Evolutionary conservation across 2,113 vertebrate species (phyloP), one percentile per base, ranked within the genome.

Genomic region (Misgurnus anguillicaudatus): DNA sequence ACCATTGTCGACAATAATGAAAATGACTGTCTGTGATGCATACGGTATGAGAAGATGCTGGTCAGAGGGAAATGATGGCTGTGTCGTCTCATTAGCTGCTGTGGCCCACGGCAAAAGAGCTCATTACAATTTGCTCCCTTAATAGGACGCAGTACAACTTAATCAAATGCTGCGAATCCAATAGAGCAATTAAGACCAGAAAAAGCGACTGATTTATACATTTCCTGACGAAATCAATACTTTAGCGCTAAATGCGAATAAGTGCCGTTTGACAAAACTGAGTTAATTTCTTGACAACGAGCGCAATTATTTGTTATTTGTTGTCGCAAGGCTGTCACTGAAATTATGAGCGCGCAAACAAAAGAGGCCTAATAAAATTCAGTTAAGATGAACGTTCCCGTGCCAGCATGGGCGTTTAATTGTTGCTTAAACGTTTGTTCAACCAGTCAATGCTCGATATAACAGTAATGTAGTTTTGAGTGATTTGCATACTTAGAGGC

Each of bases 151-250:
- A 80, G 57, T 68, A 62, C 79, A 80, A 68, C 79, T 75, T 80
- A 80, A 80, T 80, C 79, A 80, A 80, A 80, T 75, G 24, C 79
- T 80, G 71, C 53, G 39, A 80, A 80, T 80, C 63, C 79, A 80
- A 80, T 75, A 62, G 51, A 68, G 71, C 71, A 75, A 80, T 80
- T 80, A 80, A 68, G 64, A 24, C 55, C 67, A 14, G 61, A 76
- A 64, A 45, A 80, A 58, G 63, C 63, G 68, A 80, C 41, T 75
- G 79, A 80, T 80, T 80, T 68, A 80, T 66, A 80, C 47, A 80
- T 80, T 75, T 80, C 71, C 71, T 47, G 53, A 71, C 68, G 79
- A 53, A 75, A 80, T 80, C 71, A 80, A 80, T 80, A 68, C 65
- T 80, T 75, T 51, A 53, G 78, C 4, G 31, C 63, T 75, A 68